A percentile compares a stretch with the other conserved stretches of the same genome.
Evolutionary conservation across 2,113 vertebrate genomes (phyloP).

Genomic region (Monopterus albus): DNA sequence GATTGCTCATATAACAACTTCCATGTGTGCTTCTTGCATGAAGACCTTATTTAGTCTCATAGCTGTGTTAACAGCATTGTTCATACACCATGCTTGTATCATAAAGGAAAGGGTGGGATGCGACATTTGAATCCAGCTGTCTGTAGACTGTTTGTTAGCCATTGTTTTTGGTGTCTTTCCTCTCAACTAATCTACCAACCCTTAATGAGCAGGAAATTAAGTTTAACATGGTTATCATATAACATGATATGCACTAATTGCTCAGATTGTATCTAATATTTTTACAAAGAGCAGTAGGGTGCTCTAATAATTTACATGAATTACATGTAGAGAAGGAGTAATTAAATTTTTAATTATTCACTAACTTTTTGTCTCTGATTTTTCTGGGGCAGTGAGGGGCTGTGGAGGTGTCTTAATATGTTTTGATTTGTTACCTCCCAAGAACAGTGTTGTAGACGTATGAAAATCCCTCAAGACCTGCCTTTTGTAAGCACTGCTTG

Average conservation of each 20-base stretch:
- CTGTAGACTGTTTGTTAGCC: conserved; percentile 15
- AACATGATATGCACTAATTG: conserved; percentile 84
- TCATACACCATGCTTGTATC: conserved; percentile 13
- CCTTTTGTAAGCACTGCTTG: too few species aligned
- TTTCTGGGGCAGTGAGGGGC: neutral
- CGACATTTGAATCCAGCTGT: conserved; percentile 23
- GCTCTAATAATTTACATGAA: conserved; percentile 85
- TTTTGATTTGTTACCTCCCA: conserved; percentile 62
- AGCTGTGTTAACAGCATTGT: conserved; percentile 4
- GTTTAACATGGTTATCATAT: conserved; percentile 78
- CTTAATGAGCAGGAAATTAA: conserved; percentile 84
- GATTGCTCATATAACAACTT: conserved; percentile 41
- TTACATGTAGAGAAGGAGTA: conserved; percentile 83
- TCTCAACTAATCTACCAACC: conserved; percentile 63
- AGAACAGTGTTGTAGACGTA: conserved; percentile 45
- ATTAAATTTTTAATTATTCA: conserved; percentile 85
- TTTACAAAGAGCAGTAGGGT: conserved; percentile 81
- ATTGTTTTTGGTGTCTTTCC: conserved; percentile 22
- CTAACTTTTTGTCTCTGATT: conserved; percentile 61
- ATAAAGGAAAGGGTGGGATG: neutral
- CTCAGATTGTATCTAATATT: conserved; percentile 81
- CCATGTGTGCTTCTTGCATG: neutral
- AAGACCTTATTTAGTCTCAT: conserved; percentile 1
- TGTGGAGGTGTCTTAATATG: conserved; percentile 61
- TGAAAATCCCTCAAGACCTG: too few species aligned